Conservation (phyloP, 2,797 vertebrate species). For the Scleropages formosus region DNA sequence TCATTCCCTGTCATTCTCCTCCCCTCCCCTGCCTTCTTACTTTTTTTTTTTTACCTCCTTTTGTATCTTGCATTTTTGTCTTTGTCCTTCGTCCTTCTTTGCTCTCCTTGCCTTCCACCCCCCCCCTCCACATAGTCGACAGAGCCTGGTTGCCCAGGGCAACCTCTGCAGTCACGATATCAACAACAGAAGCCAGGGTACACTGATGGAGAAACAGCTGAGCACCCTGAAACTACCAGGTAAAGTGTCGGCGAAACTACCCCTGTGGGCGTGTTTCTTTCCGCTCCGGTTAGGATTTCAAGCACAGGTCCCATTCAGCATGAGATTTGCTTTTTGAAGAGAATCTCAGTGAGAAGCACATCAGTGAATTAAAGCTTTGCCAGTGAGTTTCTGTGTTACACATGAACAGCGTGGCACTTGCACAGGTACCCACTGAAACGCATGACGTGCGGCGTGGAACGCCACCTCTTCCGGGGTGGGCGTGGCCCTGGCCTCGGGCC, state of each 20-base stretch:
- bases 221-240: slow-evolving; percentile 52
- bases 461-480: not conserved
- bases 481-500: slow-evolving; percentile 30
- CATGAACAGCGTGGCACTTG: not conserved
- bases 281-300: not conserved
- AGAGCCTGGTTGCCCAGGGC: slow-evolving; percentile 61
- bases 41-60: not conserved
- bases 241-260: slow-evolving; percentile 38
- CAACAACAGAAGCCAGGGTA: slow-evolving; percentile 45
- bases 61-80: not conserved
- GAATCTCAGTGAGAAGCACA: not conserved
- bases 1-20: not conserved
- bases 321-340: not conserved
- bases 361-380: not conserved
- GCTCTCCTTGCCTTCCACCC: slow-evolving; percentile 12
- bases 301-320: not conserved
- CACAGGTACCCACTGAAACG: not conserved
- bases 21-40: not conserved
- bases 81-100: not conserved
- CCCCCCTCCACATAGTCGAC: slow-evolving; percentile 51
- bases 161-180: slow-evolving; percentile 68
- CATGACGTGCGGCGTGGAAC: too few species aligned
- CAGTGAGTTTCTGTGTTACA: not conserved
- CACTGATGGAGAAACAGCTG: slow-evolving; percentile 39
- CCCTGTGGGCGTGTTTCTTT: not conserved